Evolutionary conservation across 2,888 invertebrate species (phyloP), one percentile per base, ranked within the genome.

Genomic region (Parascotia fuliginaria): DNA sequence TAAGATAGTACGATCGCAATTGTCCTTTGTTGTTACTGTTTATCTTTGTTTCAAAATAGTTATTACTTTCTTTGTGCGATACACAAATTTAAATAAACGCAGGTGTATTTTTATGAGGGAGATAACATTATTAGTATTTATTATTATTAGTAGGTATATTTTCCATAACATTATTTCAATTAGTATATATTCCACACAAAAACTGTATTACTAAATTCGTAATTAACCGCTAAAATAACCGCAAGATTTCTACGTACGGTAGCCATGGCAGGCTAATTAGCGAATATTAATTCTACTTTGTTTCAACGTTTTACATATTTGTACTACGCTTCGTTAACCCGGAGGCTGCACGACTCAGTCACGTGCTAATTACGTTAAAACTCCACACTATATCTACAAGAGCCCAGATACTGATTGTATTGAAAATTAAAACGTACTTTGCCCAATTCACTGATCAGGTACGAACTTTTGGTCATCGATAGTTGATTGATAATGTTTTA

Each of bases 281-380:
- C 15, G 50, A 50, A 62, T 58, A 62, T 67, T 60, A 62, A 65
- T 62, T 58, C 53, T 38, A 60, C 46, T 58, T 60, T 62, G 62
- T 65, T 65, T 52, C 43, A 57, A 51, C 48, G 48, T 54, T 56
- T 65, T 52, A 54, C 60, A 53, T 54, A 57, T 62, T 65, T 62
- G 69, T 56, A 53, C 55, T 57, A 58, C 39, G 60, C 55, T 69
- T 67, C 55, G 69, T 69, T 65, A 65, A 54, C 3, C 39, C 36
- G 40, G 34, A 41, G 27, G 39, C 42, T 47, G 56, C 42, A 49
- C 43, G 44, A 19, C 19, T 44, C 33, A 24, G 44, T 55, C 48
- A 55, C 41, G 50, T 57, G 37, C 42, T 54, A 54, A 60, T 51
- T n/a, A 39, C 46, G 48, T 67, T 65, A 61, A 59, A 34, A 27